Base-by-base conservation (phyloP, 2,113 vertebrate genomes). In the Seriola dumerili region DNA sequence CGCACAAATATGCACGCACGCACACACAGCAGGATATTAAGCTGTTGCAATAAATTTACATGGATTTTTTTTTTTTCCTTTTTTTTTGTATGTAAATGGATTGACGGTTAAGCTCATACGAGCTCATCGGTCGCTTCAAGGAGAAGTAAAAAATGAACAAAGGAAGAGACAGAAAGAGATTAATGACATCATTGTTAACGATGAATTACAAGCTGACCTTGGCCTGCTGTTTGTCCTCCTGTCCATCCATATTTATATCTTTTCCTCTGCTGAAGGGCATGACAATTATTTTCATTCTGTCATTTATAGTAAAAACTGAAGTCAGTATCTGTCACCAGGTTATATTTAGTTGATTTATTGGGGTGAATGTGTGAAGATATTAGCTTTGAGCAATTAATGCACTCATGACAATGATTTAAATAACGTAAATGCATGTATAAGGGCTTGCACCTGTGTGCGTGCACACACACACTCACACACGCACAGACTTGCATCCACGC, bases 261-360 rank as follows among this genome's bases (percentile, higher is more conserved):
- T 57, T 80, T 76, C 42, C 40, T 71, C 40, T 8, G 78, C 81
- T 84, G 54, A 79, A 66, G 75, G 70, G 69, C 66, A 81, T 63
- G 23, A 40, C 88, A 86, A 88, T 85, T 88, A 85, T 86, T 79
- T 89, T 91, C 87, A 90, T 95, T 92, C 88, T 89, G 90, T 85
- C 95, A 85, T 88, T 86, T 77, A 19, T 29, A 72, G 54, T 58
- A 64, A 78, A 85, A 85, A 32, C 4, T 32, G 16, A 68, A 38
- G 66, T 68, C 58, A 66, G 8, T 80, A 55, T 63, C 78, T 61
- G 64, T 79, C 67, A 58, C 57, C 34, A 48, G 61, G 13, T 78
- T 88, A 77, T 74, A 63, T 77, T 59, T 44, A 78, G 19, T 65
- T 21, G 2, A 65, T 83, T 71, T 16, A 59, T 25, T 81, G 57